These are phyloP conservation scores for Muntiacus muntjak DNA, from an alignment of 2,113 vertebrate species.

Conservation along the genomic window DNA sequence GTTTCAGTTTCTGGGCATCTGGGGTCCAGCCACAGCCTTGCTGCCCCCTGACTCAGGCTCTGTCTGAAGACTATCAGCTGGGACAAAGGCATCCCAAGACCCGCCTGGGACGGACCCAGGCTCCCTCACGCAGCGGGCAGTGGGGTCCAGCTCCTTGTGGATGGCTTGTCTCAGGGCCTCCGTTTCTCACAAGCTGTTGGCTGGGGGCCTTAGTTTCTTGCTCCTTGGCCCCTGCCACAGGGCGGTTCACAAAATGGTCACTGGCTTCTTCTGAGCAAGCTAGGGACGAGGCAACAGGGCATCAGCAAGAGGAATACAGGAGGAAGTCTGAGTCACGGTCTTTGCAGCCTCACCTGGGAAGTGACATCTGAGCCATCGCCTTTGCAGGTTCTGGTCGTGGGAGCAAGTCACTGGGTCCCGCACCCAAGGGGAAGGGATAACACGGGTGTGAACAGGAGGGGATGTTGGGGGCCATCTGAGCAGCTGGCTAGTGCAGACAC, in stretches of 20 bases:
- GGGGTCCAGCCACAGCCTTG: neutral
- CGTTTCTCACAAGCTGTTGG: neutral
- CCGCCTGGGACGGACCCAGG: accelerated
- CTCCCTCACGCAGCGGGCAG: too few species aligned
- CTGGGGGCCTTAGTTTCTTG: neutral
- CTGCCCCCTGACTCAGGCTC: neutral
- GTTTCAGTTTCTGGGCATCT: neutral
- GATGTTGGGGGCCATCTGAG: accelerated
- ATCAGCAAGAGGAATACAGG: neutral
- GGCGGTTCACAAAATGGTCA: accelerated
- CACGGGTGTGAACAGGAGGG: accelerated
- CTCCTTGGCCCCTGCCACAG: neutral
- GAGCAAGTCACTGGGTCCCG: too few species aligned
- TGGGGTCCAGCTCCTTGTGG: neutral
- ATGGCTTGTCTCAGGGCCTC: too few species aligned
- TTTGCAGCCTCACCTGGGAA: neutral
- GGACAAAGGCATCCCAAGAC: neutral
- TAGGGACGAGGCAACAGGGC: neutral
- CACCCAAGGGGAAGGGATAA: neutral
- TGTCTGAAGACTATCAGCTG: neutral
- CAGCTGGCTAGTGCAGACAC: accelerated
- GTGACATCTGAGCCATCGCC: neutral
- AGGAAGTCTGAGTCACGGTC: neutral
- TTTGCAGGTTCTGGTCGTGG: neutral
- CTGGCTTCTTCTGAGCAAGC: neutral